phyloP scores from a whole-genome alignment of 1,140 invertebrate genomes.

The Thereuonema tuberculata region DNA sequence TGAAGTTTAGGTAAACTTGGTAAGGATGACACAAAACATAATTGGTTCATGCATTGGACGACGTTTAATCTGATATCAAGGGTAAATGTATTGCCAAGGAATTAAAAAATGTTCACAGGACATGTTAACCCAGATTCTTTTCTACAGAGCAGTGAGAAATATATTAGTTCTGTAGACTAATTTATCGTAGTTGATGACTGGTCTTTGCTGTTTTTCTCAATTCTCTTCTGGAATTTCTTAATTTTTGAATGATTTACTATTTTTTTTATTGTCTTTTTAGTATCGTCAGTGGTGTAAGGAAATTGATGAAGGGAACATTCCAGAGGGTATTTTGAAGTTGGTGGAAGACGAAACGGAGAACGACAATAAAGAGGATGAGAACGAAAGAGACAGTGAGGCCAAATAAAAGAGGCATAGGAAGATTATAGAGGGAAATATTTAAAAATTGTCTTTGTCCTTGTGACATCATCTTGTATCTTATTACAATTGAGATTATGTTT shows the following conservation, averaged over 20 bases:
- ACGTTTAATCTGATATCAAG: no score
- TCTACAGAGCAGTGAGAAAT: neutral
- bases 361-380: neutral
- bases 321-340: slow-evolving; percentile 57
- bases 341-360: slow-evolving; percentile 39
- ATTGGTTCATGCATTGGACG: no score
- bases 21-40: no score
- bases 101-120: no score
- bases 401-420: neutral
- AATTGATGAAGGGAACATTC: slow-evolving; percentile 57
- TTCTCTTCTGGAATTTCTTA: neutral
- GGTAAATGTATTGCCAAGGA: no score
- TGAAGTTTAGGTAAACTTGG: no score
- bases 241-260: neutral
- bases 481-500: no score
- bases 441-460: neutral
- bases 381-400: neutral
- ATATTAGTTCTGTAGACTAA: no score
- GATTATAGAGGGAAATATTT: neutral
- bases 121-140: no score
- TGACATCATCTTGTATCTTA: no score
- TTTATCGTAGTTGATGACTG: neutral
- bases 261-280: slow-evolving; percentile 31
- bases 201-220: neutral
- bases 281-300: slow-evolving; percentile 65